Evolutionary conservation across 1,140 invertebrate genomes (phyloP), one percentile per base, ranked within the genome.

Genomic region (Phenacoccus solenopsis): DNA sequence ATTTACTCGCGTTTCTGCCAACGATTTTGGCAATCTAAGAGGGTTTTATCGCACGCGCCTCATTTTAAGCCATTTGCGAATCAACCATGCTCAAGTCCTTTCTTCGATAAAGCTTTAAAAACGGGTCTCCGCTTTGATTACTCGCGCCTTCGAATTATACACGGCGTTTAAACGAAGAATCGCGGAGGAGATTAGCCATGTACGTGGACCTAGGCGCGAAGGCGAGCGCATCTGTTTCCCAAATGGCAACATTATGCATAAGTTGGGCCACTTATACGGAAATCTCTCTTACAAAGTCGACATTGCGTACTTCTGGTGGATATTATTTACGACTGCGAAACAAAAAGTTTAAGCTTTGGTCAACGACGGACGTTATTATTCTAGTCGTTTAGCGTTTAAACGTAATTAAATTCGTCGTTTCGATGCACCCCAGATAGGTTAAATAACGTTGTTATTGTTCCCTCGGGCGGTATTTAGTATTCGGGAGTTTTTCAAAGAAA

Each of bases 241-340:
- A 49, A 49, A 49, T 49, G 38, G 38, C 38, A 49, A 49, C 38
- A 49, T 49, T 49, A 49, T 49, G 38, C 38, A 49, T 49, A 49
- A 49, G 38, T 49, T 49, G 38, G 38, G 38, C 38, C 38, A 49
- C 38, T 49, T 49, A 16, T 16, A n/a, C 38, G 38, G n/a, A 49
- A 49, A 49, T 49, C 38, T 49, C 38, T 49, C 20, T 16, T 49
- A 16, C 38, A n/a, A n/a, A n/a, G n/a, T n/a, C n/a, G n/a, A n/a
- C n/a, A n/a, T n/a, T n/a, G 38, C 38, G 12, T 49, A 49, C 38
- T 9, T n/a, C 38, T 16, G 13, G 38, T n/a, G 20, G 16, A 49
- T 16, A 49, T 49, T 9, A 49, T 49, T 49, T 49, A 49, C 38
- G 38, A 49, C 38, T 49, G 38, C 38, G 3, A 49, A 49, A 49